Percentiles rank a stretch among this genome's conserved stretches.
Conservation (phyloP, 2,113 vertebrate genomes). For the Paracanthobrama guichenoti region DNA sequence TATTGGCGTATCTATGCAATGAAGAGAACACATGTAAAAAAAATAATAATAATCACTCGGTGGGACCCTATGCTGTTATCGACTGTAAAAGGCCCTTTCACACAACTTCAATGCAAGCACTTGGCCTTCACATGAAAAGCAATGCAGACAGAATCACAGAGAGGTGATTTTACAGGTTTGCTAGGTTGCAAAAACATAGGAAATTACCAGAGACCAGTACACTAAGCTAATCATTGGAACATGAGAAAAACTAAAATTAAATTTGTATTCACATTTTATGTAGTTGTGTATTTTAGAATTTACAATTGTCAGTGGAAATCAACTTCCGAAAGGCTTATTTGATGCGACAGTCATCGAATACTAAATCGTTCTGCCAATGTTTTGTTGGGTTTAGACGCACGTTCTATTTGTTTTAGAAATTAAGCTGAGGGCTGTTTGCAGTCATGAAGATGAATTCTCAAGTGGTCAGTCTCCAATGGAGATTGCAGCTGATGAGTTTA, state of each 20-base stretch:
- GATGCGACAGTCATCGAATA: background rate
- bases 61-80: slow-evolving; percentile 64
- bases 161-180: background rate
- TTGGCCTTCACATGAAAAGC: slow-evolving; percentile 28
- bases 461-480: background rate
- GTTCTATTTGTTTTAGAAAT: slow-evolving; percentile 5
- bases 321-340: background rate
- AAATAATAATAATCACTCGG: slow-evolving; percentile 65
- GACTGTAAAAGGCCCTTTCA: slow-evolving; percentile 37
- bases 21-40: slow-evolving; percentile 67
- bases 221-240: background rate
- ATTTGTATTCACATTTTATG: background rate
- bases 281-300: background rate
- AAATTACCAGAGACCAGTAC: background rate
- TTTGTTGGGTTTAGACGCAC: background rate
- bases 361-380: background rate
- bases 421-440: background rate
- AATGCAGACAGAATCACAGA: background rate
- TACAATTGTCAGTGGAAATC: background rate
- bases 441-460: slow-evolving; percentile 2
- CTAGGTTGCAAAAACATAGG: background rate
- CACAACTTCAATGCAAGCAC: background rate
- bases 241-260: background rate
- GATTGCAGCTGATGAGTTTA: background rate
- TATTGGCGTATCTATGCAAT: slow-evolving; percentile 65